Conservation (phyloP, 2,888 invertebrate genomes). For the Amphipyra berbera region DNA sequence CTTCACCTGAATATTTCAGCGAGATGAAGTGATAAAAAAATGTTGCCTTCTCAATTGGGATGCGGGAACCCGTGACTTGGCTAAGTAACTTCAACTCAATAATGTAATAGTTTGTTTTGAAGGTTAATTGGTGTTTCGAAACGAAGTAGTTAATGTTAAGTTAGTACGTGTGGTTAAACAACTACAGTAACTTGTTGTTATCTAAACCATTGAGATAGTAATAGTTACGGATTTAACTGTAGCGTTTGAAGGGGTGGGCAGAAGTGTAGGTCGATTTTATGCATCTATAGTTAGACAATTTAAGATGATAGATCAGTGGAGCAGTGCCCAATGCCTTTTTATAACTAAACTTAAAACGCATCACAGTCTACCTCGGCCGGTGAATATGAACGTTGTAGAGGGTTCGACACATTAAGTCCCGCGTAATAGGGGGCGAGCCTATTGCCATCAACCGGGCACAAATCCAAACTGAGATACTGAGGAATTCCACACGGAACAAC, state of each 20-base stretch:
- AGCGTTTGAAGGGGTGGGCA: not conserved
- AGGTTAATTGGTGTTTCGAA: slow-evolving; percentile 23
- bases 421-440: too few species aligned
- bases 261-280: too few species aligned
- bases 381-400: too few species aligned
- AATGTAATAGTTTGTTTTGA: slow-evolving; percentile 30
- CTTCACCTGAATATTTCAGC: slow-evolving; percentile 62
- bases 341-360: too few species aligned
- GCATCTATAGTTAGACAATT: too few species aligned
- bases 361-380: too few species aligned
- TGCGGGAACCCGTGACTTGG: slow-evolving; percentile 14
- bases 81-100: slow-evolving; percentile 34
- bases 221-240: slow-evolving; percentile 1
- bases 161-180: slow-evolving; percentile 3
- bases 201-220: slow-evolving; percentile 11
- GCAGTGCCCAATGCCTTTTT: too few species aligned
- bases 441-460: too few species aligned
- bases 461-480: too few species aligned
- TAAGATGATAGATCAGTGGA: too few species aligned
- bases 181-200: slow-evolving; percentile 13
- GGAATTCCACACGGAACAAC: too few species aligned
- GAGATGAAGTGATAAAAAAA: slow-evolving; percentile 69
- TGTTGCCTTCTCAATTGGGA: slow-evolving; percentile 57
- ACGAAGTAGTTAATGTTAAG: slow-evolving; percentile 5
- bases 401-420: too few species aligned